A percentile compares a stretch with the other conserved stretches of the same genome.
phyloP scores from a whole-genome alignment of 23 tunicate genomes.

The Diplosoma virens region DNA sequence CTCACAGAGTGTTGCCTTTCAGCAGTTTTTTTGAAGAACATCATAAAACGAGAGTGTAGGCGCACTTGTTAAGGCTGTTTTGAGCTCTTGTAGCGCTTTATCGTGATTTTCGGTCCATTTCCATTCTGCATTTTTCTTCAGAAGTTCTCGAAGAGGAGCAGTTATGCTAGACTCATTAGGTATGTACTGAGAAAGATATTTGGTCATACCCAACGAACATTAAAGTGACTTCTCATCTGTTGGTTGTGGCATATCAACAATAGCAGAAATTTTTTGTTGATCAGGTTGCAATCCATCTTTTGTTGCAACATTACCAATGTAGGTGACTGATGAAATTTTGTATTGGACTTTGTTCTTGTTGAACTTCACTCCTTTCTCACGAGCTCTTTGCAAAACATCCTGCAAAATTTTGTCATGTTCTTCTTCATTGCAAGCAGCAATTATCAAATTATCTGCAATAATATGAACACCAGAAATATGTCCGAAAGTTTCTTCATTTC shows the following conservation, averaged over 20 bases:
- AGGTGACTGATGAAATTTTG: background rate
- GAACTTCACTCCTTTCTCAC: constrained; percentile 9
- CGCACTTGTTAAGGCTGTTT: background rate
- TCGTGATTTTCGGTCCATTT: constrained; percentile 19
- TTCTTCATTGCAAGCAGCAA: constrained; percentile 8
- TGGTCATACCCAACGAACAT: constrained; percentile 38
- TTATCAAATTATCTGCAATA: constrained; percentile 21
- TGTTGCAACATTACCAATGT: constrained; percentile 23
- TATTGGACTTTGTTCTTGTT: constrained; percentile 18
- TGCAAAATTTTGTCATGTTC: constrained; percentile 5
- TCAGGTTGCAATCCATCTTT: constrained; percentile 43
- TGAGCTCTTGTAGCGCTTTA: constrained; percentile 1
- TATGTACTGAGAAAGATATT: constrained; percentile 15
- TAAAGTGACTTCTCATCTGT: constrained; percentile 4
- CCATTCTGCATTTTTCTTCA: constrained; percentile 19
- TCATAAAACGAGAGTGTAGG: constrained; percentile 18
- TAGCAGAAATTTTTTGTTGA: constrained; percentile 12
- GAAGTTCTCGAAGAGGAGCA: constrained; percentile 24
- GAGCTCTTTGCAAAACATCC: constrained; percentile 2
- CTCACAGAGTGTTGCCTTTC: too few relatives aligned
- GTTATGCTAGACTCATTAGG: constrained; percentile 35
- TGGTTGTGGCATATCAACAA: constrained; percentile 37
- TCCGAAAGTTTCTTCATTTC: constrained; percentile 28
- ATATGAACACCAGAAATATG: constrained; percentile 19
- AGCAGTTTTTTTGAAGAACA: too few relatives aligned